Evolutionary conservation across 2,797 vertebrate species (phyloP), one percentile per base, ranked within the genome.

Genomic region (Xiphorhynchus erythropygius): DNA sequence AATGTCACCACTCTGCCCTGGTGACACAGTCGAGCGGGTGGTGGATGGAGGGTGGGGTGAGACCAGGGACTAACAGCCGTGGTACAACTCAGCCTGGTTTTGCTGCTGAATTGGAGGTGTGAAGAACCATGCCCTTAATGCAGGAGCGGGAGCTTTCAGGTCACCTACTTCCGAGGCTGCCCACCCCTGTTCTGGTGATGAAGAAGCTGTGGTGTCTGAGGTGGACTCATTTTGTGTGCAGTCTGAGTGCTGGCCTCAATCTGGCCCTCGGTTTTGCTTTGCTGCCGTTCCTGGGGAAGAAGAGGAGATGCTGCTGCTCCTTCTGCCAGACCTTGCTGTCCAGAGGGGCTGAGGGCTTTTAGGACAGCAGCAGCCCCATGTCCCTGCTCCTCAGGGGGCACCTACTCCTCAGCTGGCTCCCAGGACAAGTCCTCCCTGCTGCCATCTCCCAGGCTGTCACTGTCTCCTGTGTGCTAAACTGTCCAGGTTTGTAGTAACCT

Each of bases 1-100:
- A 35, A 14, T 6, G 5, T 39, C 78, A 64, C 8, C 17, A 4
- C 55, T 28, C n/a, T 73, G 71, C 37, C 44, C 32, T 52, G 41
- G 11, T 89, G 89, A 44, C 76, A 44, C 18, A 28, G 49, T 2
- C 1, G 42, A 55, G 49, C 0, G 12, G 16, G n/a, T 10, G 30
- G 13, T 62, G 74, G 37, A n/a, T 73, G 74, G 5, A n/a, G 69
- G 74, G 5, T 46, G 35, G 55, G n/a, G 53, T 44, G 53, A 75
- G 62, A 47, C 71, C 33, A 32, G 68, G 56, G 68, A 57, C 11
- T 0, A 0, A 35, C 15, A 37, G 35, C 30, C 0, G 0, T 2
- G 11, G 30, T 55, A 4, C 57, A n/a, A 2, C 49, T 88, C 83
- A 53, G 0, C 68, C 57, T 84, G 73, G 3, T 86, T 96, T 81